A percentile compares a stretch with the other conserved stretches of the same genome.
Conservation (phyloP, 1,140 invertebrate species). For the Caerostris extrusa region DNA sequence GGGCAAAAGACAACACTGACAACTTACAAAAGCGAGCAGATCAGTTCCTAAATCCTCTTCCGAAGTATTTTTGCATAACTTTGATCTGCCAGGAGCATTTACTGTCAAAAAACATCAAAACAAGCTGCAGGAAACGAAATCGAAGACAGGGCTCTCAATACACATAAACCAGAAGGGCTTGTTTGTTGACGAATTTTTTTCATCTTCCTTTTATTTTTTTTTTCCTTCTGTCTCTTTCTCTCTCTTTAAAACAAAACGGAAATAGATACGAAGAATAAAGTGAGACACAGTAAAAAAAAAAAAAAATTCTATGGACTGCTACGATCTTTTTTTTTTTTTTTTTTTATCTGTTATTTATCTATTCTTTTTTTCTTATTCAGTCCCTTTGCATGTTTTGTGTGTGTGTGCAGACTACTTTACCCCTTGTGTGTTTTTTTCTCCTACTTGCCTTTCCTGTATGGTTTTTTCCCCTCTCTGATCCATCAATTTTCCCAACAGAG, state of each 20-base stretch:
- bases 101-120: slow-evolving; percentile 46
- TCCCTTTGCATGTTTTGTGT: slow-evolving; percentile 40
- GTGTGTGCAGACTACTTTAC: background rate
- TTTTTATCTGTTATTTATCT: background rate
- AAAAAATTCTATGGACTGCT: background rate
- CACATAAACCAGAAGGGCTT: slow-evolving; percentile 12
- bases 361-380: slow-evolving; percentile 15
- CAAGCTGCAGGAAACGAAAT: slow-evolving; percentile 39
- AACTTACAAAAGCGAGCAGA: slow-evolving; percentile 3
- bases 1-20: slow-evolving; percentile 13
- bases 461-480: slow-evolving; percentile 55
- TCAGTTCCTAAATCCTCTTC: slow-evolving; percentile 25
- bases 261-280: slow-evolving; percentile 51
- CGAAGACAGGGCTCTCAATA: slow-evolving; percentile 42
- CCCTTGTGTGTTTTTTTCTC: slow-evolving; percentile 24
- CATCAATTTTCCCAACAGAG: slow-evolving; percentile 73
- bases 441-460: slow-evolving; percentile 43
- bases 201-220: slow-evolving; percentile 7
- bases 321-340: background rate
- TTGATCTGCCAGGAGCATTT: slow-evolving; percentile 66
- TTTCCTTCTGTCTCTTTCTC: background rate
- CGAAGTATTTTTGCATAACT: slow-evolving; percentile 65
- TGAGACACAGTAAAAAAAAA: background rate
- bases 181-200: slow-evolving; percentile 3
- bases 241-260: slow-evolving; percentile 30